Base-by-base conservation (phyloP, 2,888 invertebrate species). In the Heterodera filipjevi region DNA sequence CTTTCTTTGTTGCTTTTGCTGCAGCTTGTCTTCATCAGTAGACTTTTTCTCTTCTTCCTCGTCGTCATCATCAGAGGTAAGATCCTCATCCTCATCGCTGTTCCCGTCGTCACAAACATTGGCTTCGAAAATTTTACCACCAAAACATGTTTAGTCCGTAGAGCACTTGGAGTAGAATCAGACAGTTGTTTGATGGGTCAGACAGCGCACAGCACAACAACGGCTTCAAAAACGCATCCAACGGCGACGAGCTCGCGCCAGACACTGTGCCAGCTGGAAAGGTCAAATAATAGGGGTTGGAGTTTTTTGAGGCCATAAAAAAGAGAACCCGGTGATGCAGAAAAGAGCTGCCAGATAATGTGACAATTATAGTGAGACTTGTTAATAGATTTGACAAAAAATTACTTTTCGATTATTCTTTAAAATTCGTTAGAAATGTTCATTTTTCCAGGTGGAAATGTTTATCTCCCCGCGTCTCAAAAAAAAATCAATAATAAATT, bases 141-240 rank as follows among this genome's bases (percentile, higher is more conserved):
- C 86, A 86, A 73, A 81, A 84, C 12, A 94, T 93, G 90, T 95
- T 95, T 74, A 99, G 91, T 30, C 95, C 94, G 91, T 96, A 94
- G 82, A 99, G 92, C 74, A 96, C 94, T 83, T 96, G 93, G 87
- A 98, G 91, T 89, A 98, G 92, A 84, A 94, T 93, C 76, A 98
- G 92, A 64, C 96, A 95, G 89, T 95, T 95, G 83, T 96, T 91
- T 30, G 95, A 94, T 77, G 96, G 94, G 91, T 98, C 98, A 35
- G 49, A 32, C 30, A 82, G 46, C 10, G 78, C 68, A 2, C 33
- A 30, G 30, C 73, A 32, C 72, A 85, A 66, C 35, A 66, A 27
- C 35, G 66, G 32, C 14, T 30, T 64, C 35, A 83, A 77, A 53
- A 78, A 83, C n/a, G 66, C 49, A 33, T 83, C 78, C 44, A 83